Evolutionary conservation across 2,888 invertebrate genomes (phyloP), one percentile per base, ranked within the genome.

Genomic region (Heliothis peltigera): DNA sequence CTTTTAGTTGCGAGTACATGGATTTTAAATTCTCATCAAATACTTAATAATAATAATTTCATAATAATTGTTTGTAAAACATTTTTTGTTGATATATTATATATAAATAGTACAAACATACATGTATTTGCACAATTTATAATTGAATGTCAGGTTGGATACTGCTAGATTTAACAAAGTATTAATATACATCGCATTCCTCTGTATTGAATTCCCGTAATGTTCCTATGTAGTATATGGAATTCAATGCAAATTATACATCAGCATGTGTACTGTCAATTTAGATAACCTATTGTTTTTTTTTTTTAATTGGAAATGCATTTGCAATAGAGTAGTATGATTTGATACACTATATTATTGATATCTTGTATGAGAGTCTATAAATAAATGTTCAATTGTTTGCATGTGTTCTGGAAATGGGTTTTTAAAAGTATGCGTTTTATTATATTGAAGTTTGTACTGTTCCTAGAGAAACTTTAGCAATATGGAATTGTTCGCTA

Each of bases 401-500:
- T 52, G 28, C 5, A 52, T 52, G 1, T 49, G 25, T 64, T 21
- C 46, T 67, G 74, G 75, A 75, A 75, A 70, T 70, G 75, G 75
- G 51, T 70, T 70, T 75, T 70, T 70, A 70, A 69, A 56, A 32
- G 46, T 51, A 46, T 60, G 49, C 17, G 68, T 44, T 68, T 42
- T 48, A 52, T 25, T 68, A 47, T 48, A 52, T 25, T 25, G 12
- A 48, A 44, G 53, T 53, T 73, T 46, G 42, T 56, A 56, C 48
- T 39, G 52, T 68, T 69, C 47, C 28, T 74, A 53, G 19, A 15
- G 53, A 44, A 52, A 56, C 47, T 25, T 43, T 65, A 49, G 39
- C 49, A 21, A 49, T 69, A 73, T 66, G 68, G 68, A 73, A 69
- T 69, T 69, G 57, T 47, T 73, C 68, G 68, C 73, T 58, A 58